Evolutionary conservation across 2,113 vertebrate genomes (phyloP).

Genomic region (Origma solitaria): DNA sequence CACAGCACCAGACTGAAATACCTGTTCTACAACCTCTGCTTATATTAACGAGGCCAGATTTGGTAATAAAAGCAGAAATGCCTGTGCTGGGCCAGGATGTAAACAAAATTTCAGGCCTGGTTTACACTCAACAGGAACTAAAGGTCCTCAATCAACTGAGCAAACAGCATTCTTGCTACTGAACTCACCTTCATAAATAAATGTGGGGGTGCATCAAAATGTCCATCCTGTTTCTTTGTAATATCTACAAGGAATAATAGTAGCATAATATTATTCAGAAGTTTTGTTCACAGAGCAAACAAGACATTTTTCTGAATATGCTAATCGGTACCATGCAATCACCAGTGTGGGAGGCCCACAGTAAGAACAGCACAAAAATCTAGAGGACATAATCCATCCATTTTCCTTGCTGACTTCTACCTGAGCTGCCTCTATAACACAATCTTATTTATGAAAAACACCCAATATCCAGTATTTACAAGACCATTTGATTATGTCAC

Average conservation of each 20-base stretch:
- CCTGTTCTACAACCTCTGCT: neutral
- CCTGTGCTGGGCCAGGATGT: neutral
- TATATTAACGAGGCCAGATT: neutral
- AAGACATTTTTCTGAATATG: neutral
- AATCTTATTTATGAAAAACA: neutral
- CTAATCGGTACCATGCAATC: neutral
- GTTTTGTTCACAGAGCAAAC: constrained; percentile 31
- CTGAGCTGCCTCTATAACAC: neutral
- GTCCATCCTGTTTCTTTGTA: constrained; percentile 91
- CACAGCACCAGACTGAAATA: neutral
- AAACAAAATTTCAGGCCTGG: neutral
- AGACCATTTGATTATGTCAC: neutral
- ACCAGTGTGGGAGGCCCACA: neutral
- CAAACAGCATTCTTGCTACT: constrained; percentile 1
- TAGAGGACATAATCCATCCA: neutral
- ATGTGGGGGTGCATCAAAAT: constrained; percentile 86
- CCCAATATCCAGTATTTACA: neutral
- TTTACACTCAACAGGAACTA: neutral
- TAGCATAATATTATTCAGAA: constrained; percentile 7
- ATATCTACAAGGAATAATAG: constrained; percentile 80
- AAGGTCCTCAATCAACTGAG: constrained; percentile 7
- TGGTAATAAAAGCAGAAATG: neutral
- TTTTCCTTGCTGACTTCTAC: neutral
- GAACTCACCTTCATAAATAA: constrained; percentile 91
- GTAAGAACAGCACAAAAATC: neutral